Evolutionary conservation across 2,797 vertebrate genomes (phyloP).

Genomic region (Cercopithecus hamlyni): DNA sequence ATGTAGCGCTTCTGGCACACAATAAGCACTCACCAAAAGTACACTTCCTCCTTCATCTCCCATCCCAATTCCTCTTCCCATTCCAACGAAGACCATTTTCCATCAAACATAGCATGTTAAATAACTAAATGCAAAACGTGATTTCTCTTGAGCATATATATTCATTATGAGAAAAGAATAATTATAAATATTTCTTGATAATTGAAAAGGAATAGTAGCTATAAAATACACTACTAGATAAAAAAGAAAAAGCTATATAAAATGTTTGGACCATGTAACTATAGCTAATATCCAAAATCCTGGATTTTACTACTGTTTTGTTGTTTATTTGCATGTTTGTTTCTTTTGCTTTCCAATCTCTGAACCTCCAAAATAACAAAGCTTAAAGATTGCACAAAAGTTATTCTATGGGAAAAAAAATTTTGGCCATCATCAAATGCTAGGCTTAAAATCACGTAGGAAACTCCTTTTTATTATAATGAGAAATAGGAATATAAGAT

Average conservation of each 20-base stretch:
- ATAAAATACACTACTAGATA: background rate
- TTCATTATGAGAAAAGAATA: background rate
- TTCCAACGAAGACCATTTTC: background rate
- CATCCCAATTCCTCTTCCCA: background rate
- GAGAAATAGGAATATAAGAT: background rate
- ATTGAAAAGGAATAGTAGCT: background rate
- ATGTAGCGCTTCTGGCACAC: background rate
- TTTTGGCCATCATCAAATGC: background rate
- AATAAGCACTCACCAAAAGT: background rate
- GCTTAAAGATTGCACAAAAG: background rate
- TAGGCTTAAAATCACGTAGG: background rate
- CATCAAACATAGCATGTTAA: background rate
- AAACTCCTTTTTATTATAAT: background rate
- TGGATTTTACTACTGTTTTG: background rate
- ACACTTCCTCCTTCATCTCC: background rate
- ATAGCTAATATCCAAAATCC: background rate
- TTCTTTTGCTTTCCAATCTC: background rate
- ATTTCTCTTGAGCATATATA: background rate
- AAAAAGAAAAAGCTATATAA: background rate
- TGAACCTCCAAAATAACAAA: background rate
- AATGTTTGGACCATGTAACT: background rate
- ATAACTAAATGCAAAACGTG: background rate
- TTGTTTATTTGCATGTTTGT: background rate
- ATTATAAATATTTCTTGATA: background rate
- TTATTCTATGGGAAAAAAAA: background rate